Evolutionary conservation across 2,113 vertebrate genomes (phyloP).

Genomic region (Orientallactaga bullata): DNA sequence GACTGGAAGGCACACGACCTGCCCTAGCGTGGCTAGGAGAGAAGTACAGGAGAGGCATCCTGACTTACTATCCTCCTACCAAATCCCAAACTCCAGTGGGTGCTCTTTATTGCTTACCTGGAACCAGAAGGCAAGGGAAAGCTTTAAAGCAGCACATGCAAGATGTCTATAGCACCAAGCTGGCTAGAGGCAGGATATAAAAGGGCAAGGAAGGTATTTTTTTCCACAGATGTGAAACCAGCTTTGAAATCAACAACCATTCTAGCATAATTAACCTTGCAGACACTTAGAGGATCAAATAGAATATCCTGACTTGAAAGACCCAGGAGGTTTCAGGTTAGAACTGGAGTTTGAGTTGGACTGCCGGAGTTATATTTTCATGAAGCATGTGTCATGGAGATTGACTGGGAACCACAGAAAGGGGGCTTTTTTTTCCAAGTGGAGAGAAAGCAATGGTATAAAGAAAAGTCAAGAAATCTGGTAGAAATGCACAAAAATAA

Average conservation of each 20-base stretch:
- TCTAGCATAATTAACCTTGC: neutral
- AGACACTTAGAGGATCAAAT: neutral
- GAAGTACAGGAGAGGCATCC: neutral
- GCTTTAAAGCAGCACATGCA: neutral
- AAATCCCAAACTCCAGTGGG: neutral
- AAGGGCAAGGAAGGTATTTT: neutral
- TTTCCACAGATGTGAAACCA: neutral
- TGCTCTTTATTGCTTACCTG: neutral
- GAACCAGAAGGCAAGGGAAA: neutral
- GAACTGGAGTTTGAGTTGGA: neutral
- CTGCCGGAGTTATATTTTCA: neutral
- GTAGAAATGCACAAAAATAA: neutral
- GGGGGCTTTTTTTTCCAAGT: neutral
- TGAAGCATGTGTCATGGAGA: neutral
- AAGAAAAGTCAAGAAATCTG: neutral
- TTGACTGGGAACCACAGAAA: neutral
- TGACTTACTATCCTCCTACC: neutral
- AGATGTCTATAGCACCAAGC: neutral
- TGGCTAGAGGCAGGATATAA: neutral
- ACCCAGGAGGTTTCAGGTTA: neutral
- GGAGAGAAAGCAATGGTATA: neutral
- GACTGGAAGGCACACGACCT: neutral
- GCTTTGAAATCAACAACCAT: neutral
- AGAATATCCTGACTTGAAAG: neutral
- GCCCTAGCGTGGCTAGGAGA: neutral